Evolutionary conservation across 2,888 invertebrate genomes (phyloP).

Genomic region (Drosophila vallismaia): DNA sequence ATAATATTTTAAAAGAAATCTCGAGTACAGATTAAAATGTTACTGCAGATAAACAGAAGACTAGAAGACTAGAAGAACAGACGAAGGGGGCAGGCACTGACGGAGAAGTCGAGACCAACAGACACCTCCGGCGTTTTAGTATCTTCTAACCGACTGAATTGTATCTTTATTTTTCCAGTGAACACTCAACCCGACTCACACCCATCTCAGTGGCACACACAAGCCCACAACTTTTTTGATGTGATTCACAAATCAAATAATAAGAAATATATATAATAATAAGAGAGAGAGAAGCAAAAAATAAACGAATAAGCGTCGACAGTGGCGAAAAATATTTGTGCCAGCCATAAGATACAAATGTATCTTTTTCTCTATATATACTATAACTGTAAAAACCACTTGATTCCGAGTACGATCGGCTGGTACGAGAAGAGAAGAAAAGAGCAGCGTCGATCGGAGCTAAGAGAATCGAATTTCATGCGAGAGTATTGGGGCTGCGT

Average conservation of each 20-base stretch:
- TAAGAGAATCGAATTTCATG: slow-evolving; percentile 35
- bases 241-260: slow-evolving; percentile 76
- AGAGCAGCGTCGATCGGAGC: background rate
- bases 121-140: slow-evolving; percentile 43
- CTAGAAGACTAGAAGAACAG: slow-evolving; percentile 12
- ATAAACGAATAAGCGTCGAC: slow-evolving; percentile 47
- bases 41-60: slow-evolving; percentile 67
- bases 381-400: slow-evolving; percentile 74
- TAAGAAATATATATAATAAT: slow-evolving; percentile 51
- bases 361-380: slow-evolving; percentile 36
- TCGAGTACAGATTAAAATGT: slow-evolving; percentile 73
- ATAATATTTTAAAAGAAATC: slow-evolving; percentile 53
- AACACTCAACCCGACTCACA: slow-evolving; percentile 38
- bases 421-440: slow-evolving; percentile 13
- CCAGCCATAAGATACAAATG: slow-evolving; percentile 66
- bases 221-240: slow-evolving; percentile 50
- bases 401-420: slow-evolving; percentile 61
- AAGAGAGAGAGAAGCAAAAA: slow-evolving; percentile 45
- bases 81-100: background rate
- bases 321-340: slow-evolving; percentile 75
- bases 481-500: no score
- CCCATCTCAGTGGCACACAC: slow-evolving; percentile 20
- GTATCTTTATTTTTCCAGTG: slow-evolving; percentile 62
- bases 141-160: slow-evolving; percentile 38
- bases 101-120: slow-evolving; percentile 49